Base-by-base conservation (phyloP, 2,113 vertebrate species). In the Nesospiza acunhae region DNA sequence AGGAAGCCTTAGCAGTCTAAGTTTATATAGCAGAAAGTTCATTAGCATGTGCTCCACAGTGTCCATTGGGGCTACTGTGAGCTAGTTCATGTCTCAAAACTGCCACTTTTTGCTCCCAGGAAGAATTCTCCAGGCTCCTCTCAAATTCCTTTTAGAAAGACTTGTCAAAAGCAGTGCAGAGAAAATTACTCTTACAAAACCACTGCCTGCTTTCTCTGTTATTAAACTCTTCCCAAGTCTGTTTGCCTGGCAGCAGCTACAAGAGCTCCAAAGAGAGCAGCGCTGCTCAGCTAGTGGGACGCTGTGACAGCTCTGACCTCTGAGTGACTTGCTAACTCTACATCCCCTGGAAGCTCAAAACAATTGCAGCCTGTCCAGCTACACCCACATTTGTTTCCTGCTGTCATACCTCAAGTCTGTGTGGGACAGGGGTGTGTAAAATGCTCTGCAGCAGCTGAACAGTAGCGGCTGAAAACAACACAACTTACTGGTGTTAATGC, bases 301-400 rank as follows among this genome's bases (percentile, higher is more conserved):
- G 0, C 59, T 52, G 84, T 46, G 82, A 26, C 0, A 0, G 47
- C 74, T 75, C 74, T 92, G 83, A 95, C 89, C 88, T 84, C 80
- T 50, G 59, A 69, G 21, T 24, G 52, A 87, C 92, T 93, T 31
- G 15, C 47, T 56, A 82, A 39, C 26, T 90, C 53, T 47, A 41
- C 75, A 66, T 80, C 58, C 62, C 89, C 44, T 95, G 83, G 94
- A 94, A 93, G 18, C 37, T 70, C n/a, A 55, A 66, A 97, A 96
- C 87, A 96, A 88, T 53, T 58, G 27, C 46, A 74, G 44, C 26
- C 69, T 93, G 79, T 84, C 67, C 81, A 84, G 83, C 89, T 94
- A 68, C 85, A 30, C 70, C 89, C 60, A 64, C 35, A 30, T 76
- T 68, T 50, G 68, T 87, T 95, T 97, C 92, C 96, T 96, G 80